Percentiles rank a stretch among this genome's conserved stretches.
These are phyloP conservation scores for Dyspetes luteomarginatus DNA, from an alignment of 2,888 invertebrate species.

Conservation along the genomic window DNA sequence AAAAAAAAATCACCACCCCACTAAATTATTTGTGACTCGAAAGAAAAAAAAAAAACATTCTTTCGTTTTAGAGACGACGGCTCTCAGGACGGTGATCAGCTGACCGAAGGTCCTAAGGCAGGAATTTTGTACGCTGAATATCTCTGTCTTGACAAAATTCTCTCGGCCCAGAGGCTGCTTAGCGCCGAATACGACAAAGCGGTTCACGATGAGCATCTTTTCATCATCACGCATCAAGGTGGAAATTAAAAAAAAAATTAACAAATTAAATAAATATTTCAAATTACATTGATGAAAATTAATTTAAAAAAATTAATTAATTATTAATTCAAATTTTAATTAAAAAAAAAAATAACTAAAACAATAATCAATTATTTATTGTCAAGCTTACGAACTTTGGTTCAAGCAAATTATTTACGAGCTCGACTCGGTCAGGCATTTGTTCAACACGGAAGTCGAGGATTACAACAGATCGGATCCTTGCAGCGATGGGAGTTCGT, in stretches of 20 bases:
- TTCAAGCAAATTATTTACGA: slow-evolving; percentile 99
- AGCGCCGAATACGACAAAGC: slow-evolving; percentile 88
- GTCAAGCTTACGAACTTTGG: slow-evolving; percentile 99
- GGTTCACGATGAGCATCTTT: slow-evolving; percentile 98
- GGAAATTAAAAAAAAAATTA: background rate
- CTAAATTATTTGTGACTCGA: no score
- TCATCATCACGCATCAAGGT: slow-evolving; percentile 99
- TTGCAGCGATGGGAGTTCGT: slow-evolving; percentile 50
- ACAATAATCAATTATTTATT: background rate
- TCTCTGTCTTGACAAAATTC: slow-evolving; percentile 93
- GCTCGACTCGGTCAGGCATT: slow-evolving; percentile 94
- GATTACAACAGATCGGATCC: slow-evolving; percentile 67
- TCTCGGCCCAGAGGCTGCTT: slow-evolving; percentile 92
- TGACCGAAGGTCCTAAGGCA: slow-evolving; percentile 88
- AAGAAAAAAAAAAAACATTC: background rate
- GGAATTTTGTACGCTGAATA: slow-evolving; percentile 97
- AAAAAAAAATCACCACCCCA: no score
- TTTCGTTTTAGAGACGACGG: slow-evolving; percentile 71
- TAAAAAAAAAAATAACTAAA: slow-evolving; percentile 34
- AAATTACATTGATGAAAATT: no score
- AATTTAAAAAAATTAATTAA: slow-evolving; percentile 27
- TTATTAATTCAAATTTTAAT: slow-evolving; percentile 8
- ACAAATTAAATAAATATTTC: no score
- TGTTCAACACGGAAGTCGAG: slow-evolving; percentile 86
- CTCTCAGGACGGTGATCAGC: slow-evolving; percentile 85